Evolutionary conservation across 2,113 vertebrate genomes (phyloP).

Genomic region (Calyptomena viridis): DNA sequence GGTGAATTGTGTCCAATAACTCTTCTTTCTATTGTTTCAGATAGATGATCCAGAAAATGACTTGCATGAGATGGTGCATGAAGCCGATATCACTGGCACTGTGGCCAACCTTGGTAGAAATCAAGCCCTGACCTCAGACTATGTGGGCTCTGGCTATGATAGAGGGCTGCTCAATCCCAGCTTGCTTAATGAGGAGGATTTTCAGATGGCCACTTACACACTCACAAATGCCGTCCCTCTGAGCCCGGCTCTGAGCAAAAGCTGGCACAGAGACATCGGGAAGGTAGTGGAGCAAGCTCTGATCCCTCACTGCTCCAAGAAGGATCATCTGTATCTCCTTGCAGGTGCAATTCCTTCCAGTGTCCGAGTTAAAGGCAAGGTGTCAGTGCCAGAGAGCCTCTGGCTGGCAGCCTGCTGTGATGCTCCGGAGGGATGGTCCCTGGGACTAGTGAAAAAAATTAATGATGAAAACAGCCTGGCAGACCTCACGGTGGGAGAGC

Average conservation of each 20-base stretch:
- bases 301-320: conserved; percentile 66
- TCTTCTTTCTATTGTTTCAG: conserved; percentile 64
- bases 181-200: conserved; percentile 51
- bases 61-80: conserved; percentile 55
- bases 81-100: not conserved
- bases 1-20: not conserved
- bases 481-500: conserved; percentile 63
- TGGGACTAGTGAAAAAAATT: conserved; percentile 68
- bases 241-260: conserved; percentile 59
- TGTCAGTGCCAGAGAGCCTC: conserved; percentile 67
- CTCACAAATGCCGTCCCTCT: conserved; percentile 72
- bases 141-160: conserved; percentile 63
- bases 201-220: conserved; percentile 44
- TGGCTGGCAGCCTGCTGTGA: conserved; percentile 81
- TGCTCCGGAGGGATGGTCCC: conserved; percentile 65
- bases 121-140: conserved; percentile 76
- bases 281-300: conserved; percentile 65
- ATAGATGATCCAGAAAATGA: conserved; percentile 72
- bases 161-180: conserved; percentile 72
- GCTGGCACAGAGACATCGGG: conserved; percentile 69
- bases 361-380: conserved; percentile 45
- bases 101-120: conserved; percentile 69
- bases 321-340: conserved; percentile 68
- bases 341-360: conserved; percentile 70
- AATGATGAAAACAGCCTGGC: conserved; percentile 32